Conservation (phyloP, 2,113 vertebrate genomes). For the Neodontobutis hainanensis region DNA sequence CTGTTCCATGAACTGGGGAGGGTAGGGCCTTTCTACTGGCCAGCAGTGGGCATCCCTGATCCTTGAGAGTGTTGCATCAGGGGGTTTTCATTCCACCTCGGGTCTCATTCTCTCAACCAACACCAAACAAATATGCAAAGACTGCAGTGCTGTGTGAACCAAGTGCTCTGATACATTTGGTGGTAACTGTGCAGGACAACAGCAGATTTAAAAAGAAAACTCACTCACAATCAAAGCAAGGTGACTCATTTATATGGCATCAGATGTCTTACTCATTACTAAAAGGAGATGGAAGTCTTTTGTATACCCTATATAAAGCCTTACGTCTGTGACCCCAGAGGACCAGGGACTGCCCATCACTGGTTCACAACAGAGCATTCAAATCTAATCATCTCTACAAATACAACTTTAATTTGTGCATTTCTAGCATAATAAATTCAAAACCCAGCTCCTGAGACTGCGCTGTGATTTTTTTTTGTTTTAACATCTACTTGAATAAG, state of each 20-base stretch:
- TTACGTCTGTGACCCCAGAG: constrained; percentile 66
- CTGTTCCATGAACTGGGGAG: constrained; percentile 39
- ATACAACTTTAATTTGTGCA: constrained; percentile 6
- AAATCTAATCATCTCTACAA: constrained; percentile 12
- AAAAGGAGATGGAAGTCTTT: constrained; percentile 33
- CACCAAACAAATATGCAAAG: constrained; percentile 57
- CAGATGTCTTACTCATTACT: constrained; percentile 18
- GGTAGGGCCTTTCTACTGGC: constrained; percentile 58
- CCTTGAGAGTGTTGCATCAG: constrained; percentile 70
- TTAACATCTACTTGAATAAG: constrained; percentile 5
- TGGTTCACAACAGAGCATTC: constrained; percentile 65
- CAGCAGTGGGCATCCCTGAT: constrained; percentile 78
- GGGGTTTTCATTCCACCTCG: constrained; percentile 80
- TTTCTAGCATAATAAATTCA: neutral
- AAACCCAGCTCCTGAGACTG: constrained; percentile 22
- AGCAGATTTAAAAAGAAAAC: constrained; percentile 34
- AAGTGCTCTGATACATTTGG: constrained; percentile 35
- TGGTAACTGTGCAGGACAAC: constrained; percentile 47
- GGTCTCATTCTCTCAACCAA: constrained; percentile 74
- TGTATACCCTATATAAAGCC: constrained; percentile 37
- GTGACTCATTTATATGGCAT: constrained; percentile 18
- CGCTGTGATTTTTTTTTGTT: neutral
- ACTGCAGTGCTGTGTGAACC: constrained; percentile 54
- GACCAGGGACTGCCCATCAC: constrained; percentile 79
- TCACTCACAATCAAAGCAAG: constrained; percentile 46